Conservation (phyloP, 2,888 invertebrate genomes). For the Lordiphosa fenestrarum region DNA sequence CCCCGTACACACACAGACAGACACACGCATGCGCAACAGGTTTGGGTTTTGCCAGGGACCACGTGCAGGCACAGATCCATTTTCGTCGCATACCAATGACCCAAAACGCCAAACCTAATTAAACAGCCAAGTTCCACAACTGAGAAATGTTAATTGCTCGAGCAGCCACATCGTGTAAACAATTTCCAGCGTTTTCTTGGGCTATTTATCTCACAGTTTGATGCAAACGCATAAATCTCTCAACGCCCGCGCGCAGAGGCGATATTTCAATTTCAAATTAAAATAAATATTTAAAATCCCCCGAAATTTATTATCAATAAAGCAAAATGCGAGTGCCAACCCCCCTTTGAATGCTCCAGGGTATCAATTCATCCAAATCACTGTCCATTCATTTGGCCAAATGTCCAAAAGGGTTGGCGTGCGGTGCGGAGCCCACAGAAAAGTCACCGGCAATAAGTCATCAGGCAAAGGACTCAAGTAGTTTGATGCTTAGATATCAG, state of each 20-base stretch:
- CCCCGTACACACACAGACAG: slow-evolving; percentile 21
- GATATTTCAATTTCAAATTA: slow-evolving; percentile 73
- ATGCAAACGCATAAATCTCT: slow-evolving; percentile 78
- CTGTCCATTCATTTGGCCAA: slow-evolving; percentile 62
- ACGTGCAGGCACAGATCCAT: slow-evolving; percentile 47
- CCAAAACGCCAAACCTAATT: slow-evolving; percentile 50
- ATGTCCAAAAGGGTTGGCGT: slow-evolving; percentile 47
- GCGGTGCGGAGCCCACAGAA: slow-evolving; percentile 16
- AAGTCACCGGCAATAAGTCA: slow-evolving; percentile 67
- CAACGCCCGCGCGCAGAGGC: slow-evolving; percentile 53
- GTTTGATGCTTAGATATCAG: slow-evolving; percentile 59
- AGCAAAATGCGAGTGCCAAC: slow-evolving; percentile 31
- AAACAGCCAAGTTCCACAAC: slow-evolving; percentile 19
- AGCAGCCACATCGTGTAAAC: slow-evolving; percentile 43
- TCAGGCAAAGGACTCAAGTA: slow-evolving; percentile 30
- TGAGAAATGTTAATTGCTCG: slow-evolving; percentile 14
- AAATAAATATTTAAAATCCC: slow-evolving; percentile 74
- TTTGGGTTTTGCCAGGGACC: slow-evolving; percentile 35
- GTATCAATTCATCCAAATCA: slow-evolving; percentile 73
- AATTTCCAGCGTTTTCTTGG: slow-evolving; percentile 31
- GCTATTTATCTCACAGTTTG: slow-evolving; percentile 78
- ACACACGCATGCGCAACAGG: slow-evolving; percentile 51
- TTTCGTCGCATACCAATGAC: slow-evolving; percentile 36
- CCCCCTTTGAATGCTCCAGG: slow-evolving; percentile 47
- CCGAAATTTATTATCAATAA: slow-evolving; percentile 58